Conservation (phyloP, 2,888 invertebrate species). For the Cynaeus angustus region DNA sequence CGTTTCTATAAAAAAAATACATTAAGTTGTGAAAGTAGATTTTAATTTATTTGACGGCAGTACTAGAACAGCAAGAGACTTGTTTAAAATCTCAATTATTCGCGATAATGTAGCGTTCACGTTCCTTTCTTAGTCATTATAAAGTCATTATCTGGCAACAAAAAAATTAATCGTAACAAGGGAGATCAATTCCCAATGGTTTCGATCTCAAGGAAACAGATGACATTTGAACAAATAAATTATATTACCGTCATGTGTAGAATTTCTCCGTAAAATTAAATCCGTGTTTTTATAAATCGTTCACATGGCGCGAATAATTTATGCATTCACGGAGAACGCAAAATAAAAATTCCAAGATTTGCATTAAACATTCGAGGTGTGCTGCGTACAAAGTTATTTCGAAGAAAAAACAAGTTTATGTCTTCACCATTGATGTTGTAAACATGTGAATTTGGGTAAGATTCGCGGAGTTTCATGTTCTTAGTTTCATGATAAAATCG, state of each 20-base stretch:
- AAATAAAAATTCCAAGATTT: neutral
- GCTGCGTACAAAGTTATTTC: neutral
- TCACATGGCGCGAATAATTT: slow-evolving; percentile 1
- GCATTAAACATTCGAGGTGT: neutral
- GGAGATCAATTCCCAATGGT: neutral
- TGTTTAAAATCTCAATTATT: slow-evolving; percentile 1
- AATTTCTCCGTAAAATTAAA: slow-evolving; percentile 1
- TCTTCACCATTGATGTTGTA: no score
- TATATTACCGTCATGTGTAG: neutral
- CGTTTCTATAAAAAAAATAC: neutral
- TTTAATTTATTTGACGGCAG: neutral
- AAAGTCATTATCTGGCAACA: neutral
- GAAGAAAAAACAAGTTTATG: no score
- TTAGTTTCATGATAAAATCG: neutral
- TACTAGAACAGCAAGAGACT: no score
- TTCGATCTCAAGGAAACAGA: neutral
- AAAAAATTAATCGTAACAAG: neutral
- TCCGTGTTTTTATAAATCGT: neutral
- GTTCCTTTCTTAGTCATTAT: slow-evolving; percentile 8
- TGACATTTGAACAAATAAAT: slow-evolving; percentile 13
- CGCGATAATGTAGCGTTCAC: neutral
- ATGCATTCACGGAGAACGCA: neutral
- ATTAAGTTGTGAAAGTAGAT: neutral
- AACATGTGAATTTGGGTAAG: no score
- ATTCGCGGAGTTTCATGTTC: no score